Evolutionary conservation across 2,113 vertebrate genomes (phyloP), one percentile per base, ranked within the genome.

Genomic region (Hydrochoerus hydrochaeris): DNA sequence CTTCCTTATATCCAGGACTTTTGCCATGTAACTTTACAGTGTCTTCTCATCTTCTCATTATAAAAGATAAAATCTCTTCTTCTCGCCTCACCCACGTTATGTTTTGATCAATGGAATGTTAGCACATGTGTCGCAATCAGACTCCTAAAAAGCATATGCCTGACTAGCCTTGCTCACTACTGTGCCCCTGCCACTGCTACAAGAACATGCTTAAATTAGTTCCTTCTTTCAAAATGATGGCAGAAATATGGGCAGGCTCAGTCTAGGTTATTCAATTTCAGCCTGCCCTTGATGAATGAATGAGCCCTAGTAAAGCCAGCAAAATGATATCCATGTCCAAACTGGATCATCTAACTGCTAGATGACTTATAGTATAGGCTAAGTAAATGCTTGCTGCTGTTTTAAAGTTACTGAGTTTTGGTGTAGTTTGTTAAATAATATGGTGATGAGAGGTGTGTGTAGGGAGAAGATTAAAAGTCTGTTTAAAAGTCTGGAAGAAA

Each of bases 401-500:
- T 54, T 54, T 80, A 10, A 80, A 80, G 30, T 20, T 28, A 35
- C 30, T 80, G 9, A 54, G 19, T 80, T 80, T 80, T 54, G 16
- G 49, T 35, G 49, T 35, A 52, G 75, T 94, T 93, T 54, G 35
- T 75, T 89, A 90, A 90, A 63, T 75, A 88, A 85, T 12, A 91
- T 69, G 84, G n/a, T 7, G 22, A 38, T n/a, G 19, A 5, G 19
- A 4, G 35, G 69, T 22, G 9, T 94, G 77, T 93, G 24, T 63
- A n/a, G 20, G 38, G 71, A 38, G 73, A 22, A 44, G 24, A 38
- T 46, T 46, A 65, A 87, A n/a, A n/a, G n/a, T n/a, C n/a, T 22
- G 78, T 73, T 95, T 88, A 88, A 93, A 97, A 75, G 69, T 75
- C 17, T 85, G 2, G 78, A 81, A 91, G 69, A 85, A 91, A 96